Percentiles rank a stretch among this genome's conserved stretches.
phyloP scores from a whole-genome alignment of 1,140 invertebrate species.

The Megalopta genalis region DNA sequence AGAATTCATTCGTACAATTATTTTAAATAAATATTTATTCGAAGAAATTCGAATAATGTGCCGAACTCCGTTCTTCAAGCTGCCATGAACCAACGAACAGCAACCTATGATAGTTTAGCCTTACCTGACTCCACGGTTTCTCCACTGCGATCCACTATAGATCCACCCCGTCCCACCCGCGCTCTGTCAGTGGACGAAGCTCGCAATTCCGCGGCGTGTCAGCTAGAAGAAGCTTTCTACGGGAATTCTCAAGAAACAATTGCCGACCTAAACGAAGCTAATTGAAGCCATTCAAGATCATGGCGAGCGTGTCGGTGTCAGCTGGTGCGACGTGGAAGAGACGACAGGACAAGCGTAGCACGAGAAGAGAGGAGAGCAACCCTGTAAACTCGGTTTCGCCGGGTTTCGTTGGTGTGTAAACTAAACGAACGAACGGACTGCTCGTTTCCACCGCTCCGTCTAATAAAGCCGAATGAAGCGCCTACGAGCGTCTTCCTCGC shows the following conservation, averaged over 20 bases:
- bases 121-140: too few relatives aligned
- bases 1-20: too few relatives aligned
- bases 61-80: too few relatives aligned
- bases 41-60: too few relatives aligned
- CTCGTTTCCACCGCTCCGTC: conserved; percentile 36
- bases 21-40: too few relatives aligned
- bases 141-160: too few relatives aligned
- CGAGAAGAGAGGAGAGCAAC: not conserved
- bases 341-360: conserved; percentile 7
- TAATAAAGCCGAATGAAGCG: conserved; percentile 56
- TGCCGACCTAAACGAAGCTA: conserved; percentile 73
- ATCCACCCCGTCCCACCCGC: not conserved
- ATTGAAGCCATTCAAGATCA: conserved; percentile 79
- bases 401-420: conserved; percentile 53
- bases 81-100: too few relatives aligned
- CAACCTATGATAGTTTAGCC: too few relatives aligned
- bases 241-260: conserved; percentile 77
- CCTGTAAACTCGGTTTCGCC: conserved; percentile 52
- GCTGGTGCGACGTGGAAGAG: conserved; percentile 41
- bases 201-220: not conserved
- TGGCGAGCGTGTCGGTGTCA: conserved; percentile 66
- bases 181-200: too few relatives aligned
- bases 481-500: conserved; percentile 39
- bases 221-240: conserved; percentile 54
- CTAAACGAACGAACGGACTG: conserved; percentile 53